Conservation (phyloP, 1,140 invertebrate genomes). For the Neomicropteryx cornuta region DNA sequence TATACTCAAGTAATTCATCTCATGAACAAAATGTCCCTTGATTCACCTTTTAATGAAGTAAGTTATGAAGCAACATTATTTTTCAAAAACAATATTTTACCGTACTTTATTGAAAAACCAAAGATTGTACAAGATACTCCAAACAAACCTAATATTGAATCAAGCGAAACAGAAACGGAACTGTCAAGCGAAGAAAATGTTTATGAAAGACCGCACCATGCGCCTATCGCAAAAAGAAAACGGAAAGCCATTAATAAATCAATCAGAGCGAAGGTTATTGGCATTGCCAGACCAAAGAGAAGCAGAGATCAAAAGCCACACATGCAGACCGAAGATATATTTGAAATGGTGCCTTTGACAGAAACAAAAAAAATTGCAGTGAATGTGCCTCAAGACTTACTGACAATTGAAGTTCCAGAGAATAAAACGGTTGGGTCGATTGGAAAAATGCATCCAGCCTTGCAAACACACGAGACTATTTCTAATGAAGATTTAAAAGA, state of each 20-base stretch:
- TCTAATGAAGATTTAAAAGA: constrained; percentile 21
- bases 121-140: constrained; percentile 12
- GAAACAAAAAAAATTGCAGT: constrained; percentile 53
- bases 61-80: constrained; percentile 29
- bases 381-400: constrained; percentile 38
- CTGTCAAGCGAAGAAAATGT: constrained; percentile 60
- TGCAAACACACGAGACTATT: no score
- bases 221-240: constrained; percentile 45
- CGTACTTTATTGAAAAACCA: constrained; percentile 20
- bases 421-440: constrained; percentile 26
- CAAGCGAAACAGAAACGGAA: constrained; percentile 62
- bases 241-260: constrained; percentile 45
- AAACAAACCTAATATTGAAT: constrained; percentile 7
- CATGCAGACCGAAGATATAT: constrained; percentile 49
- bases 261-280: constrained; percentile 46
- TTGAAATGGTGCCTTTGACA: constrained; percentile 45
- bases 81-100: constrained; percentile 31
- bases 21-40: constrained; percentile 93
- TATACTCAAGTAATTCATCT: constrained; percentile 84
- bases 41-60: constrained; percentile 67
- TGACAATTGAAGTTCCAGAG: constrained; percentile 23
- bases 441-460: constrained; percentile 33
- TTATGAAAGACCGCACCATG: constrained; percentile 18
- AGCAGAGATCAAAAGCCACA: constrained; percentile 29
- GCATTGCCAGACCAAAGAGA: constrained; percentile 17